phyloP scores from a whole-genome alignment of 2,888 invertebrate species.

The Netelia melanura region DNA sequence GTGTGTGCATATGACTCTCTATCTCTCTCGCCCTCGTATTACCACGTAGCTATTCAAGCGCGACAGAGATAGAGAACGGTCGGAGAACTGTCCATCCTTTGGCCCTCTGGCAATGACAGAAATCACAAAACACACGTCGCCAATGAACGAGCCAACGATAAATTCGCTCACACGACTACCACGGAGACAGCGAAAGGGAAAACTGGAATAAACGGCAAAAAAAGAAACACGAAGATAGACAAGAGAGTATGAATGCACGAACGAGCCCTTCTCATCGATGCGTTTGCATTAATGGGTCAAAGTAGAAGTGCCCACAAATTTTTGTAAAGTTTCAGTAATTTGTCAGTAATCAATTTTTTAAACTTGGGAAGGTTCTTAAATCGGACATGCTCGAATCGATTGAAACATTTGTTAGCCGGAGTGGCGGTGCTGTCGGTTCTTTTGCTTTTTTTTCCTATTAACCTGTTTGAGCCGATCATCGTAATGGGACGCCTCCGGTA shows the following conservation, averaged over 20 bases:
- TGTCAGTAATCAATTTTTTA: too few species aligned
- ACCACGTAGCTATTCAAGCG: constrained; percentile 28
- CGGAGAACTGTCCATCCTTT: constrained; percentile 53
- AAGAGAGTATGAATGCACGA: constrained; percentile 11
- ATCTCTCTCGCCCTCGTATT: constrained; percentile 1
- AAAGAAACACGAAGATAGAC: not conserved
- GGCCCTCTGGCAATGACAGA: constrained; percentile 57
- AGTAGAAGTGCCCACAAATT: not conserved
- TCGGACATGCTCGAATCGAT: too few species aligned
- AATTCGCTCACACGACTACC: constrained; percentile 21
- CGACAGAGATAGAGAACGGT: constrained; percentile 42
- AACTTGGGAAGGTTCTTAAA: too few species aligned
- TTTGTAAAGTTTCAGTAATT: not conserved
- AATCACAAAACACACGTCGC: constrained; percentile 60
- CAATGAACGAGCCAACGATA: constrained; percentile 39
- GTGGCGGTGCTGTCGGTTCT: too few species aligned
- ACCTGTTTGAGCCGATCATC: constrained; percentile 17
- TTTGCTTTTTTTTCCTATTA: not conserved
- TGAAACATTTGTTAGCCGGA: too few species aligned
- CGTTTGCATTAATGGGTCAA: constrained; percentile 30
- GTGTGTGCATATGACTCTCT: not conserved
- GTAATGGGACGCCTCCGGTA: not conserved
- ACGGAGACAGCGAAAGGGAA: constrained; percentile 1
- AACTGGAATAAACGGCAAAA: not conserved
- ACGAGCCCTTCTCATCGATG: constrained; percentile 2